These are phyloP conservation scores for Coilia nasus DNA, from an alignment of 2,797 vertebrate species.

Conservation along the genomic window DNA sequence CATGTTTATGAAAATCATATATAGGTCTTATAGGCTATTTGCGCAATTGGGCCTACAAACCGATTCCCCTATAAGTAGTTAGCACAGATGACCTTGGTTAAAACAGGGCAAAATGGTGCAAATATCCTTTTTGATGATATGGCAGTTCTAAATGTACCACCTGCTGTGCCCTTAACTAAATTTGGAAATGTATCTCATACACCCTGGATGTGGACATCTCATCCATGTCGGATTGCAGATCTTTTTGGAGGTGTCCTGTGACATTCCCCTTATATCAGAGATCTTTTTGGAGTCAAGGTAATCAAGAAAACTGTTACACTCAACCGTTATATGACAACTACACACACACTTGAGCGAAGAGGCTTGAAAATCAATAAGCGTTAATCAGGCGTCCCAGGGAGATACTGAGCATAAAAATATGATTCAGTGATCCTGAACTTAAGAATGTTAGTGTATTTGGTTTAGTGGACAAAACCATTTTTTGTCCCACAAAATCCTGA, in stretches of 20 bases:
- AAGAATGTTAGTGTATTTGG: not conserved
- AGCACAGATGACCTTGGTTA: constrained; percentile 1
- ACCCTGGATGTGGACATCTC: no score
- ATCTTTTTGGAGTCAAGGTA: not conserved
- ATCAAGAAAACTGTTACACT: not conserved
- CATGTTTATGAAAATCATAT: not conserved
- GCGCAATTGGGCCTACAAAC: not conserved
- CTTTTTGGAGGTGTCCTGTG: not conserved
- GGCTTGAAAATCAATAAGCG: not conserved
- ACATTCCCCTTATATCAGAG: not conserved
- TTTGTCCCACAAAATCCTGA: not conserved
- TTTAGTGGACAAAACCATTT: not conserved
- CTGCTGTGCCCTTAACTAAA: not conserved
- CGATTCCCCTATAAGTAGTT: not conserved
- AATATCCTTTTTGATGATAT: not conserved
- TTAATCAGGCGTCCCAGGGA: not conserved
- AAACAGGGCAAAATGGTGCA: not conserved
- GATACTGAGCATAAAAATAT: not conserved
- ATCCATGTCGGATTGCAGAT: not conserved
- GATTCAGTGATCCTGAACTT: not conserved
- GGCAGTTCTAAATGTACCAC: not conserved
- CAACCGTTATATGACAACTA: not conserved
- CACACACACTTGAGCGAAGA: not conserved
- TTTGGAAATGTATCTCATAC: not conserved
- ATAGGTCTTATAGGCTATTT: not conserved